phyloP scores from a whole-genome alignment of 2,888 invertebrate species.

The Atrina japonica region DNA sequence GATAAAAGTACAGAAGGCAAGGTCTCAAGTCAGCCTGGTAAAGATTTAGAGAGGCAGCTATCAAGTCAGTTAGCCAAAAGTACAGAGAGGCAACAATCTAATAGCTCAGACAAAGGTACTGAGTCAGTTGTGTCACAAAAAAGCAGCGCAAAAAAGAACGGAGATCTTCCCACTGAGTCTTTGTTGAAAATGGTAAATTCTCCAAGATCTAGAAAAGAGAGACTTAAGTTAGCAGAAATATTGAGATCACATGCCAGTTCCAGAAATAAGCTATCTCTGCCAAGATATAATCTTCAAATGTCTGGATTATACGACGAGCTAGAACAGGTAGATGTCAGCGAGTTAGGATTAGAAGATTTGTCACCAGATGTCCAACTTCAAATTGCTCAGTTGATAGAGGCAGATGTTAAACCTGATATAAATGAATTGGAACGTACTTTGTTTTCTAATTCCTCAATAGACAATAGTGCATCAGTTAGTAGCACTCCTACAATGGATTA shows the following conservation, averaged over 20 bases:
- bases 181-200: slow-evolving; percentile 72
- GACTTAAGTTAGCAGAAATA: slow-evolving; percentile 64
- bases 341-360: slow-evolving; percentile 62
- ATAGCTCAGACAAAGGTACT: no score
- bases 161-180: slow-evolving; percentile 29
- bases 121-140: no score
- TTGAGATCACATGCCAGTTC: slow-evolving; percentile 61
- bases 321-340: slow-evolving; percentile 36
- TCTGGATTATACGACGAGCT: slow-evolving; percentile 59
- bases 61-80: slow-evolving; percentile 5
- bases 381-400: slow-evolving; percentile 70
- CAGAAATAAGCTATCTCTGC: slow-evolving; percentile 56
- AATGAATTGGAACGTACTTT: slow-evolving; percentile 48
- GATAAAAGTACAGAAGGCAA: not conserved
- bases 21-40: slow-evolving; percentile 8
- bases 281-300: slow-evolving; percentile 61
- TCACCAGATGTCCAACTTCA: slow-evolving; percentile 63
- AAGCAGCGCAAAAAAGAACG: slow-evolving; percentile 9
- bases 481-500: no score
- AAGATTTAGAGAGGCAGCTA: slow-evolving; percentile 7
- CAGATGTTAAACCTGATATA: slow-evolving; percentile 61
- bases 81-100: not conserved
- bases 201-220: slow-evolving; percentile 70
- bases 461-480: not conserved
- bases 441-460: slow-evolving; percentile 11